Evolutionary conservation across 2,113 vertebrate species (phyloP).

Genomic region (Monopterus albus): DNA sequence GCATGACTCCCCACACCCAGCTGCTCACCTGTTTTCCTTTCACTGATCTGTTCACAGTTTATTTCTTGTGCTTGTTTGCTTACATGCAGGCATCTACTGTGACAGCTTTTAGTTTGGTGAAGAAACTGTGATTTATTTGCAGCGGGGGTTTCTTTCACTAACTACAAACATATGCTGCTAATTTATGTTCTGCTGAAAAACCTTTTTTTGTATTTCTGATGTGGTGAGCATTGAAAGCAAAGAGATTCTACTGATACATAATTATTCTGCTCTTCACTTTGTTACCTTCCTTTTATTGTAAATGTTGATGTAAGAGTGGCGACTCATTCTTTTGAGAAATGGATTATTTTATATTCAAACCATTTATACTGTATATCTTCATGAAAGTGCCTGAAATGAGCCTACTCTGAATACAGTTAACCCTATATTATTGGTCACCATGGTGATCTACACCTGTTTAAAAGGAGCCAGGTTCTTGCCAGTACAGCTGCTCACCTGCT

Average conservation of each 20-base stretch:
- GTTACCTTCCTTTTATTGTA: neutral
- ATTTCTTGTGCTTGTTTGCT: too few species aligned
- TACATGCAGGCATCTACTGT: too few species aligned
- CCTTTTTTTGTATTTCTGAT: too few species aligned
- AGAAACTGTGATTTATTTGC: neutral
- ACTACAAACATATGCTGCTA: neutral
- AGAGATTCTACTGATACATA: neutral
- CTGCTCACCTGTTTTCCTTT: too few species aligned
- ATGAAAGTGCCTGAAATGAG: neutral
- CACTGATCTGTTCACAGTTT: too few species aligned
- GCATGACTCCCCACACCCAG: too few species aligned
- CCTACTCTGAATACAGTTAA: neutral
- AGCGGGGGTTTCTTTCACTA: too few species aligned
- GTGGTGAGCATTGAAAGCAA: neutral
- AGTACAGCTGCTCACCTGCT: neutral
- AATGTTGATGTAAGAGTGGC: neutral
- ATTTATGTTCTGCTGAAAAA: neutral
- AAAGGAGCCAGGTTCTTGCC: neutral
- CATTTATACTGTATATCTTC: neutral
- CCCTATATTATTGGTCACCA: neutral
- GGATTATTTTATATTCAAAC: neutral
- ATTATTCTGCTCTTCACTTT: neutral
- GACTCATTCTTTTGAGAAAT: neutral
- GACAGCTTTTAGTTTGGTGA: too few species aligned
- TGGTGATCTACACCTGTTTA: neutral